A percentile compares a stretch with the other conserved stretches of the same genome.
Conservation (phyloP, 2,888 invertebrate species). For the Agrotis ipsilon region DNA sequence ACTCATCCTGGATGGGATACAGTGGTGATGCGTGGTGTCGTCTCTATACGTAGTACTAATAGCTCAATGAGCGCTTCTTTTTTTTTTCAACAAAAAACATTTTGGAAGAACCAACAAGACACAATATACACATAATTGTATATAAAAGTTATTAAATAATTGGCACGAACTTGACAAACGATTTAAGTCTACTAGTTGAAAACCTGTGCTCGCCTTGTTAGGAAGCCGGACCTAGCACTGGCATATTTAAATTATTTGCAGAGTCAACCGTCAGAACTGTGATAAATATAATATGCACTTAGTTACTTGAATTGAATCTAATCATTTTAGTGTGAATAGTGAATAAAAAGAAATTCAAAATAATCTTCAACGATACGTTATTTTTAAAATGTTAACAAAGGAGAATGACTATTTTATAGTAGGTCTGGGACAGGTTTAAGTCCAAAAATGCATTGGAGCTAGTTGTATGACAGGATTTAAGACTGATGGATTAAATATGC, state of each 20-base stretch:
- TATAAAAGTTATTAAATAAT: conserved; percentile 14
- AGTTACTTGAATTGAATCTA: conserved; percentile 11
- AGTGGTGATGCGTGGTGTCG: too few species aligned
- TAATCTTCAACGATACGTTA: neutral
- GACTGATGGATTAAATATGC: too few species aligned
- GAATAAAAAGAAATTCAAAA: neutral
- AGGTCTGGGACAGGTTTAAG: too few species aligned
- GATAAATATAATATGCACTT: conserved; percentile 17
- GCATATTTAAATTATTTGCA: conserved; percentile 47
- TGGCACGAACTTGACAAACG: conserved; percentile 10
- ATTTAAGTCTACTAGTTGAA: conserved; percentile 17
- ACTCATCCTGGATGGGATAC: too few species aligned
- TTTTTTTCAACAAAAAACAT: neutral
- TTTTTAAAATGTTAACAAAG: neutral
- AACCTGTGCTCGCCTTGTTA: conserved; percentile 39
- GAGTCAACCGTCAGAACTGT: conserved; percentile 13
- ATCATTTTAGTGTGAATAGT: neutral
- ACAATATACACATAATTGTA: neutral
- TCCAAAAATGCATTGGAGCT: too few species aligned
- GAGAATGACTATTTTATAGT: neutral
- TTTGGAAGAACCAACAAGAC: neutral
- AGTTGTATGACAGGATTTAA: too few species aligned
- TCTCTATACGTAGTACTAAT: too few species aligned
- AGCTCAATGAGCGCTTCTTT: too few species aligned
- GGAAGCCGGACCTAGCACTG: conserved; percentile 40